Evolutionary conservation across 2,888 invertebrate species (phyloP), one percentile per base, ranked within the genome.

Genomic region (Julus scanicus): DNA sequence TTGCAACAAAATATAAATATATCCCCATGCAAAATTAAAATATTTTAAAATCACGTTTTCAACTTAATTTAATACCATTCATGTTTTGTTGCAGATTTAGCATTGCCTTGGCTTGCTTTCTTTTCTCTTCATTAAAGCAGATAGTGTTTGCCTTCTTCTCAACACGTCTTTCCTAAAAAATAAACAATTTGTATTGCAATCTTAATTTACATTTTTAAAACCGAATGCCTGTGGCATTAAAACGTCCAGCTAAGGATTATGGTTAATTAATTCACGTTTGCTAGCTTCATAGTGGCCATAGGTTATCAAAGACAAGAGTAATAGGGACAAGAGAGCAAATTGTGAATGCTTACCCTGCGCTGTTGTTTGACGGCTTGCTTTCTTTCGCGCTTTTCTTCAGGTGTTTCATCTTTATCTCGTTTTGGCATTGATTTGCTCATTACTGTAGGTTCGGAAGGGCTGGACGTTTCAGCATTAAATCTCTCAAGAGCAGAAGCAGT

Each of bases 81-180:
- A 91, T 89, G 89, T 91, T 91, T 39, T 94, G 94, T 91, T 93
- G 95, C 91, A 96, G 96, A 92, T 97, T 97, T 89, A 96, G 92
- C 91, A 94, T 93, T 86, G 96, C 95, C 92, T 96, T 96, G 91
- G 95, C 95, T 91, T 96, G 96, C 4, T 95, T 93, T 91, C 96
- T 96, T 92, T 96, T 95, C 91, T 97, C 97, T 90, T 97, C 96
- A 91, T 96, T 97, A 91, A 97, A 97, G 0, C 96, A 97, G 57
- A 94, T 93, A 15, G 94, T 94, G 91, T 97, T 97, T 0, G 95
- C 94, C 92, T 97, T 97, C 92, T 95, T 95, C 91, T 97, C 97
- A 87, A 95, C 91, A 91, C 97, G 94, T 89, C 97, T 94, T 91
- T 97, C 96, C 92, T 93, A 88, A 88, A 91, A 37, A 84, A 39